Evolutionary conservation across 2,797 vertebrate genomes (phyloP).

Genomic region (Microhierax caerulescens): DNA sequence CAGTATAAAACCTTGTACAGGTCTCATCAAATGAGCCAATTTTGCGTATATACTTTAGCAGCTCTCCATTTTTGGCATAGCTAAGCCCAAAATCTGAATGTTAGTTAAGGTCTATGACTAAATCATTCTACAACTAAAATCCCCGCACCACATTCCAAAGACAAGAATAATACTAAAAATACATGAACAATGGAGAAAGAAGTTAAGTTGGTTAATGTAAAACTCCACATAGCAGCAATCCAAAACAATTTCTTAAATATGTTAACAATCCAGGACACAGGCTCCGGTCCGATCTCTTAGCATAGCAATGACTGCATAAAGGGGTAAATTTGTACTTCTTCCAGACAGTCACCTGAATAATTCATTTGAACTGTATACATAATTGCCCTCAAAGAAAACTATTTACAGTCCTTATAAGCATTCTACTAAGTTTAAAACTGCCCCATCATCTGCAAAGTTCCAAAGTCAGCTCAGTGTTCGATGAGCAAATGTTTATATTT

Average conservation of each 20-base stretch:
- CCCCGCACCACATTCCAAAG: neutral
- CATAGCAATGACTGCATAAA: neutral
- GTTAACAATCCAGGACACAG: neutral
- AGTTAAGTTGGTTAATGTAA: neutral
- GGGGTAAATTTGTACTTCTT: neutral
- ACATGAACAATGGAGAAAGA: neutral
- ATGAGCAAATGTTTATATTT: neutral
- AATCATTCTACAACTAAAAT: neutral
- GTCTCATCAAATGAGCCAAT: slow-evolving; percentile 99
- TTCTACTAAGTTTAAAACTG: neutral
- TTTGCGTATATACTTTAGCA: slow-evolving; percentile 99
- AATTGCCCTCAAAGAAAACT: neutral
- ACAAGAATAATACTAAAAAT: neutral
- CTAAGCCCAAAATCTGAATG: slow-evolving; percentile 96
- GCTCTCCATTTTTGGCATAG: slow-evolving; percentile 98
- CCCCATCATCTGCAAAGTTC: neutral
- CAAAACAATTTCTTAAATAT: neutral
- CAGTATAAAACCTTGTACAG: slow-evolving; percentile 97
- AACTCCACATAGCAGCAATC: neutral
- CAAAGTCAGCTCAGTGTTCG: neutral
- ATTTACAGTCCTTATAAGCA: neutral
- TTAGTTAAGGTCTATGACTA: slow-evolving; percentile 81
- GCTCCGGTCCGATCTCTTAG: neutral
- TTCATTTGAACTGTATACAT: neutral
- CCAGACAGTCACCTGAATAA: neutral